Base-by-base conservation (phyloP, 2,113 vertebrate genomes). In the Lagenorhynchus albirostris region DNA sequence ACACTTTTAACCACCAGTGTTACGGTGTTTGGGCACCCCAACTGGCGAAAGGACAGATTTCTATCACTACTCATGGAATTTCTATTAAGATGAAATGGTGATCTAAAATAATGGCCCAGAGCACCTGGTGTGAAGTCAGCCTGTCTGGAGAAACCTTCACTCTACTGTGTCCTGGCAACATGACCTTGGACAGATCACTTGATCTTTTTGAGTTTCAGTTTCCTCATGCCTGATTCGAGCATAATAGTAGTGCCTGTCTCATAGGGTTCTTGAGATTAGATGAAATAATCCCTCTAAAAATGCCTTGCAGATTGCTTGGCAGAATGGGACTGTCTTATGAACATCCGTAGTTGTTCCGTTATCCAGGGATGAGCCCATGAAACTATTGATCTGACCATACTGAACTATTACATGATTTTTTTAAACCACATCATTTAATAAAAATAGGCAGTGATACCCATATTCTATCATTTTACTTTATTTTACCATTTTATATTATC, bases 281-380 rank as follows among this genome's bases (percentile, higher is more conserved):
- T 11, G 60, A 68, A 53, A 31, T 33, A 3, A 50, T 67, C 25
- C 2, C 3, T 73, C 29, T 79, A 26, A 71, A 73, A 50, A 31
- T 1, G 14, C 6, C 70, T 53, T 8, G 20, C 33, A 21, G 9
- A 10, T 17, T 26, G 14, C 17, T 2, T 26, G n/a, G 26, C 70
- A 36, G 20, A 25, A 0, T 17, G 36, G 9, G n/a, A 50, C 25
- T 31, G 26, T 62, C 36, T 81, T 14, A 4, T 9, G 36, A 77
- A 41, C 1, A 1, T 33, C 15, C 0, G 2, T 1, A 29, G 36
- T 41, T 41, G 7, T 65, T 29, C 11, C 14, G 33, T 25, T 33
- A 33, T 8, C 55, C 4, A 31, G 15, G 12, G n/a, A 36, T 1
- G 21, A 12, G 41, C 67, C 67, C 71, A 9, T 14, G 50, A 50